Conservation (phyloP, 2,113 vertebrate species). For the Orientallactaga bullata region DNA sequence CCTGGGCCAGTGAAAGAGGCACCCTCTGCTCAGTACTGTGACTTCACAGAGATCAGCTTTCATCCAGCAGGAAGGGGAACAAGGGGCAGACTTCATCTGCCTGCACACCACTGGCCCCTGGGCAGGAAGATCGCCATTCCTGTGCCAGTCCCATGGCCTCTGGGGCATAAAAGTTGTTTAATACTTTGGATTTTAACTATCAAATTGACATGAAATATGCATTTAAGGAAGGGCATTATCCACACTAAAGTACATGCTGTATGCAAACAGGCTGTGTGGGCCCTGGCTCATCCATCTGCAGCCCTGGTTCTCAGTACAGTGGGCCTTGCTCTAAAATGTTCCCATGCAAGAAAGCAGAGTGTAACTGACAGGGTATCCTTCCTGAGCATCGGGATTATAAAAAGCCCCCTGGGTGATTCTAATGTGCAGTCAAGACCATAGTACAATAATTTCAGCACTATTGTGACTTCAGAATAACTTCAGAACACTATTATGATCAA, state of each 20-base stretch:
- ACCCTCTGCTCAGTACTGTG: not conserved
- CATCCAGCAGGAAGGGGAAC: constrained; percentile 36
- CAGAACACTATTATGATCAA: not conserved
- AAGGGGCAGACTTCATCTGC: constrained; percentile 59
- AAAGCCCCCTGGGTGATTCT: not conserved
- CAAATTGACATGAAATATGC: constrained; percentile 69
- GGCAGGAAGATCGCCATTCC: not conserved
- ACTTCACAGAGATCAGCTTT: constrained; percentile 48
- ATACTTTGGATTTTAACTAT: constrained; percentile 71
- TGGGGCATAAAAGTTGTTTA: constrained; percentile 42
- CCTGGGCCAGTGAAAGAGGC: not conserved
- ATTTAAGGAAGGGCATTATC: not conserved
- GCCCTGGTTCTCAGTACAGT: not conserved
- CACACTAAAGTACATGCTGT: not conserved
- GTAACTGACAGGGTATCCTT: not conserved
- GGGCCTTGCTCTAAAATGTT: not conserved
- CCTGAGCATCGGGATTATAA: not conserved
- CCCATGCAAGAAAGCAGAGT: not conserved
- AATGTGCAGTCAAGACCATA: not conserved
- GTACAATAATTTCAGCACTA: not conserved
- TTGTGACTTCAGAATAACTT: not conserved
- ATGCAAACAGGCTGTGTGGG: constrained; percentile 46
- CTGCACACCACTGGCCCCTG: not conserved
- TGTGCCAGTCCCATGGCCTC: constrained; percentile 40
- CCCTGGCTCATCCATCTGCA: not conserved